Conservation (phyloP, 2,113 vertebrate species). For the Paradoxurus hermaphroditus region DNA sequence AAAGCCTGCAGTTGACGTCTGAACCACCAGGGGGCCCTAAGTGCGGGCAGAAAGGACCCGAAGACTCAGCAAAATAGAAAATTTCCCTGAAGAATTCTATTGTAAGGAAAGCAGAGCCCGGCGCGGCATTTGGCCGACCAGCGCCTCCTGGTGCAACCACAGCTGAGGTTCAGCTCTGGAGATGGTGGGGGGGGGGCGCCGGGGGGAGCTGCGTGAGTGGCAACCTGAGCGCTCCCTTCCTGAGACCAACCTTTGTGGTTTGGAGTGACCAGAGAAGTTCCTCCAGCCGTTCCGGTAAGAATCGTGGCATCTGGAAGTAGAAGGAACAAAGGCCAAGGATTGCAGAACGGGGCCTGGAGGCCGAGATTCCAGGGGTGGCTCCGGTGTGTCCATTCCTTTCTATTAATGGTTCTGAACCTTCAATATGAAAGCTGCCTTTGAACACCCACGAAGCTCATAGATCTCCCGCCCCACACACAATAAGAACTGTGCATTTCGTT, state of each 20-base stretch:
- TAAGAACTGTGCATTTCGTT: not conserved
- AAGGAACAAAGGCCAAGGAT: not conserved
- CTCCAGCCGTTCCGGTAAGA: not conserved
- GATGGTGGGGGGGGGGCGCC: too few relatives aligned
- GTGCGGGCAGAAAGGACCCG: not conserved
- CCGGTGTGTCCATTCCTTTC: not conserved
- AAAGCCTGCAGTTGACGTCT: not conserved
- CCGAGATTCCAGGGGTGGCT: not conserved
- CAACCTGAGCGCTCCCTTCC: not conserved
- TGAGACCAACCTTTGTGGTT: not conserved
- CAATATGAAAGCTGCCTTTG: not conserved
- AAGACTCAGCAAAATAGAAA: not conserved
- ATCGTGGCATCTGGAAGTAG: not conserved
- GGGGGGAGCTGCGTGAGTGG: not conserved
- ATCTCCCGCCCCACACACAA: not conserved
- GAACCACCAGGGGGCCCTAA: conserved; percentile 18
- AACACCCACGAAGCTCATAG: not conserved
- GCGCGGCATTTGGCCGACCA: not conserved
- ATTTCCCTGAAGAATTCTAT: not conserved
- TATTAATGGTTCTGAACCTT: not conserved
- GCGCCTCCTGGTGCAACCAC: not conserved
- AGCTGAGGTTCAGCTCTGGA: not conserved
- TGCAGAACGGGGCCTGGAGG: not conserved
- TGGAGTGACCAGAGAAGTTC: not conserved
- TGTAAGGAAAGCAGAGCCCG: not conserved